phyloP scores from a whole-genome alignment of 1,140 invertebrate genomes.

The Pararge aegeria region DNA sequence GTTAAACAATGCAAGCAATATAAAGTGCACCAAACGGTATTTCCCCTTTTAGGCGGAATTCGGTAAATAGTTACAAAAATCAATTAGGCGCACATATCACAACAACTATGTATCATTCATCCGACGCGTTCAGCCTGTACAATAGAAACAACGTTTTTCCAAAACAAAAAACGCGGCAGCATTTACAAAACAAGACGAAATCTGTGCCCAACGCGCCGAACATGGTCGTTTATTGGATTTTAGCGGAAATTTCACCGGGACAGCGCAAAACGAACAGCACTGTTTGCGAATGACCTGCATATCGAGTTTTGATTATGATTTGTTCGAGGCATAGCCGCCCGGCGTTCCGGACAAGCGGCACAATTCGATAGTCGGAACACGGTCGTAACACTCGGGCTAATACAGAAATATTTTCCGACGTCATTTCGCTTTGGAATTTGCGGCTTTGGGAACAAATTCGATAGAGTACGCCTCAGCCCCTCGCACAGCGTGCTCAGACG shows the following conservation, averaged over 20 bases:
- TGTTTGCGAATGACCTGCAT: slow-evolving; percentile 62
- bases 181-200: slow-evolving; percentile 40
- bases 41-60: background rate
- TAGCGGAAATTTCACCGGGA: slow-evolving; percentile 62
- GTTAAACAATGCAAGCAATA: no score
- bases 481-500: no score
- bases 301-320: slow-evolving; percentile 69
- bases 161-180: slow-evolving; percentile 36
- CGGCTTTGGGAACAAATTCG: background rate
- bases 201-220: slow-evolving; percentile 30
- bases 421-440: background rate
- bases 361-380: slow-evolving; percentile 21
- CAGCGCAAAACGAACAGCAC: slow-evolving; percentile 49
- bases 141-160: slow-evolving; percentile 19
- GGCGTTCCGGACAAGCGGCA: slow-evolving; percentile 18
- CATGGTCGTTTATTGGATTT: slow-evolving; percentile 67
- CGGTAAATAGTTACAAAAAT: background rate
- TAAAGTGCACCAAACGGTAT: background rate
- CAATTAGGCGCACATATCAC: background rate
- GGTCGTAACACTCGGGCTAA: slow-evolving; percentile 2
- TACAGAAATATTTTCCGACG: slow-evolving; percentile 6
- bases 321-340: slow-evolving; percentile 42
- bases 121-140: slow-evolving; percentile 13
- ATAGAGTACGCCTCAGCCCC: no score
- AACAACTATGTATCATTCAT: slow-evolving; percentile 19